phyloP scores from a whole-genome alignment of 30 jellyfish, hydroid and myxozoan genomes.

The Chironex yamaguchii region DNA sequence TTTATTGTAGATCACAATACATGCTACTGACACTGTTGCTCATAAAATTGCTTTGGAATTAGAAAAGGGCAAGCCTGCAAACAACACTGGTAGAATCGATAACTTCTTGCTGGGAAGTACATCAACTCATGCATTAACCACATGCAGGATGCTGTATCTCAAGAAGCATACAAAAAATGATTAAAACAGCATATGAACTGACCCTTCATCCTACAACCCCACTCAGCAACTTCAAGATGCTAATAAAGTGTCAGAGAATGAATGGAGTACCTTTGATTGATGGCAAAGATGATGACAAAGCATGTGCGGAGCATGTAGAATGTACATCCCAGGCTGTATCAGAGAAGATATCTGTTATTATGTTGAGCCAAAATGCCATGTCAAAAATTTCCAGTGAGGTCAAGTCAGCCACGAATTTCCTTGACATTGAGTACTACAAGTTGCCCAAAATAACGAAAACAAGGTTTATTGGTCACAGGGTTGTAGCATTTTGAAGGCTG shows the following conservation, averaged over 20 bases:
- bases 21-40: conserved; percentile 2
- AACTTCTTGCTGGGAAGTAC: not conserved
- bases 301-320: conserved; percentile 4
- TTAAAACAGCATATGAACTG: conserved; percentile 34
- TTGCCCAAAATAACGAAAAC: too few relatives aligned
- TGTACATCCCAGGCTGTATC: conserved; percentile 11
- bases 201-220: conserved; percentile 61
- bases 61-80: not conserved
- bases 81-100: conserved; percentile 3
- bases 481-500: too few relatives aligned
- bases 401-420: conserved; percentile 30
- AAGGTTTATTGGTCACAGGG: too few relatives aligned
- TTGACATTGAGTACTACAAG: too few relatives aligned
- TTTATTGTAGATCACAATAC: conserved; percentile 3
- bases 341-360: conserved; percentile 33
- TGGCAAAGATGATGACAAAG: conserved; percentile 33
- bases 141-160: not conserved
- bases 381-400: conserved; percentile 1
- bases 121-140: conserved; percentile 7
- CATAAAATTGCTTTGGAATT: conserved; percentile 1
- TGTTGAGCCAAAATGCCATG: conserved; percentile 5
- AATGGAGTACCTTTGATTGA: conserved; percentile 39
- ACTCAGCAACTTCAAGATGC: conserved; percentile 5
- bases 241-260: conserved; percentile 29
- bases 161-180: conserved; percentile 9